phyloP scores from a whole-genome alignment of 2,888 invertebrate genomes.

The Augochlorella aurata region DNA sequence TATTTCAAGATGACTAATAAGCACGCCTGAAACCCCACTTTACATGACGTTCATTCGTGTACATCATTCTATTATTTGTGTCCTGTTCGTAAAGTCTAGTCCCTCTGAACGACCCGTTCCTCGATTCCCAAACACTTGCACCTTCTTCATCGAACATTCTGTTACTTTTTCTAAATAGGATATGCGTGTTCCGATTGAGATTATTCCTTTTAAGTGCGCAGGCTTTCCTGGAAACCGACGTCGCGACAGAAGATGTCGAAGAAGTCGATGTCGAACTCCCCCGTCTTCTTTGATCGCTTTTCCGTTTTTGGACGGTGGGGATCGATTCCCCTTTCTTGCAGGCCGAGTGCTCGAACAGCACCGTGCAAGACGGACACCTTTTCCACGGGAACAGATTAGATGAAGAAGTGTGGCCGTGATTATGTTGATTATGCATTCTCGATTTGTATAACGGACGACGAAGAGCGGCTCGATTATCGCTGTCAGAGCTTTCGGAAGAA shows the following conservation, averaged over 20 bases:
- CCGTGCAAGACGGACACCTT: constrained; percentile 22
- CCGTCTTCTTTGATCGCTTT: not conserved
- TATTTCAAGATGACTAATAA: constrained; percentile 7
- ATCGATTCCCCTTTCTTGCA: constrained; percentile 2
- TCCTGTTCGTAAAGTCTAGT: not conserved
- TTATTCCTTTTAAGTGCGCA: not conserved
- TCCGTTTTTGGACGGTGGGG: constrained; percentile 1
- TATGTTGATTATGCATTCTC: not conserved
- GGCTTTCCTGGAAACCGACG: not conserved
- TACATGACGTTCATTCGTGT: constrained; percentile 25
- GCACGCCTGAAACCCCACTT: constrained; percentile 29
- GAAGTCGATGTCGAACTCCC: constrained; percentile 9
- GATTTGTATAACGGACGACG: constrained; percentile 3
- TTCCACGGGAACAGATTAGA: constrained; percentile 31
- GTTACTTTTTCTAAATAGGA: not conserved
- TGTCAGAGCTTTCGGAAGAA: constrained; percentile 5
- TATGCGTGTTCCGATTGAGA: not conserved
- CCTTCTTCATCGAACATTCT: not conserved
- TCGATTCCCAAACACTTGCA: not conserved
- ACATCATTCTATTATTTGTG: not conserved
- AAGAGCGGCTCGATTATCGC: not conserved
- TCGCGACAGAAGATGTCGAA: constrained; percentile 23
- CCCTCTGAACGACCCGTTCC: not conserved
- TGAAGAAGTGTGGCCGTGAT: constrained; percentile 4
- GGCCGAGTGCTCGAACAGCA: not conserved